phyloP scores from a whole-genome alignment of 1,140 invertebrate species.

The Drosophila virilis region DNA sequence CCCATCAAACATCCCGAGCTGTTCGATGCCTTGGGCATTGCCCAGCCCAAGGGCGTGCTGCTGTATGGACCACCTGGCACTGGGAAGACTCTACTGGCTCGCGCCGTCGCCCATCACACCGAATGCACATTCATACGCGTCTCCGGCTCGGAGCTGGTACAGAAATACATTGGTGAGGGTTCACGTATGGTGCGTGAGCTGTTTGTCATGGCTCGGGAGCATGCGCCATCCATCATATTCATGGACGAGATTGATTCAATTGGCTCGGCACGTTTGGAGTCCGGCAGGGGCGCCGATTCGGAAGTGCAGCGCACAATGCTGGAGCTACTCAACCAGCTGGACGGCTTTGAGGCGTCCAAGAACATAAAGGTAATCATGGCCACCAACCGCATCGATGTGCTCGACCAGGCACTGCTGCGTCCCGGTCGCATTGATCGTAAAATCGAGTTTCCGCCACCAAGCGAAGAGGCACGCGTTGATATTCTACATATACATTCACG shows the following conservation, averaged over 20 bases:
- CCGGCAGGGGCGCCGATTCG: constrained; percentile 85
- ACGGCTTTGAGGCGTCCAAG: constrained; percentile 87
- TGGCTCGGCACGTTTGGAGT: constrained; percentile 90
- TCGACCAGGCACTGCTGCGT: constrained; percentile 93
- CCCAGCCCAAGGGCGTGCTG: constrained; percentile 57
- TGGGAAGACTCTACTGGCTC: constrained; percentile 47
- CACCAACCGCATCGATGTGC: constrained; percentile 91
- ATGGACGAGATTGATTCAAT: constrained; percentile 93
- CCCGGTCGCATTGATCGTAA: constrained; percentile 94
- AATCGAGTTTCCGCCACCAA: constrained; percentile 93
- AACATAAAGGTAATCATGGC: constrained; percentile 92
- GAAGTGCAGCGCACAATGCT: constrained; percentile 92
- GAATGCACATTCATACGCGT: constrained; percentile 86
- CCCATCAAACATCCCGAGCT: constrained; percentile 56
- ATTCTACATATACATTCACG: constrained; percentile 90
- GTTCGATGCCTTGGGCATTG: constrained; percentile 55
- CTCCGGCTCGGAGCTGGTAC: constrained; percentile 90
- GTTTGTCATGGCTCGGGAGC: constrained; percentile 84
- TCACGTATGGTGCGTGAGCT: constrained; percentile 86
- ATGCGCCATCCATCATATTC: constrained; percentile 91
- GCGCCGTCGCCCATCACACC: constrained; percentile 90
- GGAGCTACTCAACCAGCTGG: constrained; percentile 90
- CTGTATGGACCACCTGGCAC: constrained; percentile 54
- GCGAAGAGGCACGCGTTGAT: constrained; percentile 90
- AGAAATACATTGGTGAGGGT: constrained; percentile 91